Base-by-base conservation (phyloP, 2,888 invertebrate genomes). In the Eupeodes latifasciatus region DNA sequence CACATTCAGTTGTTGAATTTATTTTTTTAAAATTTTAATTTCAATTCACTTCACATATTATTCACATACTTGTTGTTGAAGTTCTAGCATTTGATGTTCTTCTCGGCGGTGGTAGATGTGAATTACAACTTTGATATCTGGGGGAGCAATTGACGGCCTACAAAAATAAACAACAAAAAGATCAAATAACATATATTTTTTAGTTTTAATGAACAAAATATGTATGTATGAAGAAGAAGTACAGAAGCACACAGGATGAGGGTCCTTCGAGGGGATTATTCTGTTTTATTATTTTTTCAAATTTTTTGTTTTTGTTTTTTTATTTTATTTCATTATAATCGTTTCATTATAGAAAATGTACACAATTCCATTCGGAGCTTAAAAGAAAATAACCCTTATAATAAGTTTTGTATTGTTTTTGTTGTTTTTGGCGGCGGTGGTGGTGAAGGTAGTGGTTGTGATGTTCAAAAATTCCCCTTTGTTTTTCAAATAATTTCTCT, bases 81-180 rank as follows among this genome's bases (percentile, higher is more conserved):
- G 93, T 93, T 57, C 92, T 90, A 64, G 90, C 92, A 79, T 91
- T 92, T 71, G 93, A 93, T 51, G 92, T 92, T 87, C 92, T 92
- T 19, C 93, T 91, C n/a, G 92, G 92, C 5, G 92, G 92, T 75
- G 93, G 93, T 86, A 93, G 90, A 86, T 92, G 91, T 78, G 91
- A 90, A 89, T 92, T 90, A 87, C 91, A 92, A 89, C 92, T 91
- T 85, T 91, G 91, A 89, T 92, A 93, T 77, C 92, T 91, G 19
- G 91, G 90, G 57, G 92, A 91, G 86, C 92, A 93, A 88, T 92
- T 91, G 66, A 93, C 91, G 77, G 92, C 93, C 93, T 93, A 85
- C 66, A 91, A 90, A 81, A 86, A 57, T 81, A 40, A 19, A 6
- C 12, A 85, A 69, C 19, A 80, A 71, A 83, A 49, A 55, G 36